Evolutionary conservation across 2,888 invertebrate genomes (phyloP).

Genomic region (Chalcis sispes): DNA sequence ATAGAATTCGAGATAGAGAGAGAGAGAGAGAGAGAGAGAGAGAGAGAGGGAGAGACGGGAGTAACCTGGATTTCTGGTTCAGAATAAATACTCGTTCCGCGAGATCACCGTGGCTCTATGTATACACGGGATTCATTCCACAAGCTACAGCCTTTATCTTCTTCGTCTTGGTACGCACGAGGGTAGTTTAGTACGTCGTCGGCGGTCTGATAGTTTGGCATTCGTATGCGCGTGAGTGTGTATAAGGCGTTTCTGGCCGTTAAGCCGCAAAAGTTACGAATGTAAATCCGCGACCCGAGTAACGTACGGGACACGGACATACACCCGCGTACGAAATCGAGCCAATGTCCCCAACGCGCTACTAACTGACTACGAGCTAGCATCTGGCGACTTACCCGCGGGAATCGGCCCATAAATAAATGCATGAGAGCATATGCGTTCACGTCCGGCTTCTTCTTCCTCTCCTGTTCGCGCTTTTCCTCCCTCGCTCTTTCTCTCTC

Average conservation of each 20-base stretch:
- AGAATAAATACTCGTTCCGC: slow-evolving; percentile 3
- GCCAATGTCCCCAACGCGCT: too few species aligned
- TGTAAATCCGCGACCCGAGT: slow-evolving; percentile 66
- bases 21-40: too few species aligned
- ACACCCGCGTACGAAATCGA: too few species aligned
- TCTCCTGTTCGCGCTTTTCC: not conserved
- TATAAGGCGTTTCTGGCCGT: slow-evolving; percentile 61
- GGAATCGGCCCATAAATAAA: slow-evolving; percentile 62
- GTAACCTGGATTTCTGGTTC: not conserved
- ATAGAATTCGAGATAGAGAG: too few species aligned
- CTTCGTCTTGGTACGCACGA: not conserved
- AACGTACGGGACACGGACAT: too few species aligned
- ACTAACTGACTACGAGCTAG: slow-evolving; percentile 38
- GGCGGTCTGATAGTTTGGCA: slow-evolving; percentile 51
- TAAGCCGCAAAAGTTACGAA: slow-evolving; percentile 72
- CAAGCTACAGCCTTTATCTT: too few species aligned
- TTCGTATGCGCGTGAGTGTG: slow-evolving; percentile 39
- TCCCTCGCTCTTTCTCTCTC: not conserved
- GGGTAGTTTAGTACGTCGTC: slow-evolving; percentile 49
- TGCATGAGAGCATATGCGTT: slow-evolving; percentile 52
- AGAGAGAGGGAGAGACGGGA: too few species aligned
- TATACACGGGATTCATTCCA: too few species aligned
- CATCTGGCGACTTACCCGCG: slow-evolving; percentile 36
- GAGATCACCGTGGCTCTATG: not conserved
- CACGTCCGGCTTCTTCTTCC: not conserved